These are phyloP conservation scores for Poecilus cupreus DNA, from an alignment of 2,888 invertebrate genomes.

Conservation along the genomic window DNA sequence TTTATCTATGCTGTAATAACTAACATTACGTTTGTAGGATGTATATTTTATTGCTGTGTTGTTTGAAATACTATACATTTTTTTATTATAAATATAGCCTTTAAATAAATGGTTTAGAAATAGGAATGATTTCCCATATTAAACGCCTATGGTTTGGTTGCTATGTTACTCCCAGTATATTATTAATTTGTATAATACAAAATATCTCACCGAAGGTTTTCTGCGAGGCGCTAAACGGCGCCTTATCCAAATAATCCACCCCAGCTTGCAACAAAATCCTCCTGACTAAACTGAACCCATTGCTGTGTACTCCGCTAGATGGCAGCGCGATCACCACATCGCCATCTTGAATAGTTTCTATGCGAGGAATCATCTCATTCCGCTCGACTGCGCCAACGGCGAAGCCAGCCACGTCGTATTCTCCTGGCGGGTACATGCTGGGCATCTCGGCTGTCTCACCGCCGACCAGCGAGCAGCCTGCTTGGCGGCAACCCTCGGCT, in stretches of 20 bases:
- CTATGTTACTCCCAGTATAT: no score
- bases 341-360: conserved; percentile 79
- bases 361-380: conserved; percentile 81
- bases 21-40: no score
- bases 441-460: conserved; percentile 99
- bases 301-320: conserved; percentile 95
- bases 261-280: conserved; percentile 82
- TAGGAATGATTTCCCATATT: no score
- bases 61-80: no score
- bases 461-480: conserved; percentile 91
- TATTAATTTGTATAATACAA: no score
- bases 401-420: conserved; percentile 97
- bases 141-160: no score
- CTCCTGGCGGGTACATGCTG: conserved; percentile 88
- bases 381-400: conserved; percentile 94
- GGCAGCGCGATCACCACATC: conserved; percentile 91
- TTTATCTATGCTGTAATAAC: no score
- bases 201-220: conserved; percentile 80
- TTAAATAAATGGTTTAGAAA: no score
- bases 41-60: no score
- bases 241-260: conserved; percentile 79
- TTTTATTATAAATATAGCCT: no score
- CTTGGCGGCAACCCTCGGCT: conserved; percentile 88
- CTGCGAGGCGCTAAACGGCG: conserved; percentile 82
- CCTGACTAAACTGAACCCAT: conserved; percentile 93